Evolutionary conservation across 2,888 invertebrate species (phyloP).

Genomic region (Sphinx pinastri): DNA sequence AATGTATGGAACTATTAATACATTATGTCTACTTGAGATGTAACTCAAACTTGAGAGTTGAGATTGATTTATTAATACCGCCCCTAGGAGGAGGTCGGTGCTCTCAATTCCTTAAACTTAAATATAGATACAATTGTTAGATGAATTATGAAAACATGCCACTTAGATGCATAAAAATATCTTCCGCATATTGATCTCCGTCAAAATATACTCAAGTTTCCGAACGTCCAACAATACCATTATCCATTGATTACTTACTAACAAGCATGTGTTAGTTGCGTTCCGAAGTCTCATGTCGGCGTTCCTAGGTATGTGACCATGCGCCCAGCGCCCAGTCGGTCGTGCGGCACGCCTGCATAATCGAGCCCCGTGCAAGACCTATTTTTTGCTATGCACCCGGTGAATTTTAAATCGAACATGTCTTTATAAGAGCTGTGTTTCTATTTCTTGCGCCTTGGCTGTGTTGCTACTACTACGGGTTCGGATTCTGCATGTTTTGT

Average conservation of each 20-base stretch:
- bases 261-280: slow-evolving; percentile 7
- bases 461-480: slow-evolving; percentile 52
- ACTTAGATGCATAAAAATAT: no score
- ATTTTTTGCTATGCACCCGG: slow-evolving; percentile 77
- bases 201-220: no score
- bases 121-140: no score
- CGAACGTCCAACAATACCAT: background rate
- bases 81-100: no score
- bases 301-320: slow-evolving; percentile 38
- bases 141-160: no score
- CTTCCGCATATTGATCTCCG: no score
- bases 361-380: slow-evolving; percentile 67
- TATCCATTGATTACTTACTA: background rate
- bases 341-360: slow-evolving; percentile 83
- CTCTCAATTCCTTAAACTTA: no score
- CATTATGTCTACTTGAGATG: no score
- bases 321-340: slow-evolving; percentile 42
- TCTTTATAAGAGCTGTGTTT: slow-evolving; percentile 66
- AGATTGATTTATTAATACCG: no score
- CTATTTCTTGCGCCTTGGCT: slow-evolving; percentile 62
- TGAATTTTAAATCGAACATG: slow-evolving; percentile 79
- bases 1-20: no score
- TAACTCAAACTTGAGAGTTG: no score
- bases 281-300: slow-evolving; percentile 32
- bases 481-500: background rate